Evolutionary conservation across 2,888 invertebrate genomes (phyloP).

Genomic region (Mechanitis messenoides): DNA sequence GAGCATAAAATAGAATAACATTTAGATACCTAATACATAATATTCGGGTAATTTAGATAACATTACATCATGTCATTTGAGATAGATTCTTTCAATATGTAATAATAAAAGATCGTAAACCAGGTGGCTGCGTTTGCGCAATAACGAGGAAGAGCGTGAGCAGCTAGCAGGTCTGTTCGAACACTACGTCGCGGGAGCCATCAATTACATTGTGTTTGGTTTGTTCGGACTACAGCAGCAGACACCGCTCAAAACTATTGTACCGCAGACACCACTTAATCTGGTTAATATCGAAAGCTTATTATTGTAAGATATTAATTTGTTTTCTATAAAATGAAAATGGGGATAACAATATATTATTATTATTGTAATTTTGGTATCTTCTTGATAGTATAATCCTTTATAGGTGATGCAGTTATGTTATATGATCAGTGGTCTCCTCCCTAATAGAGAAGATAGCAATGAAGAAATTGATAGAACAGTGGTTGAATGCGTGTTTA

Average conservation of each 20-base stretch:
- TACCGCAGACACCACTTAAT: constrained; percentile 90
- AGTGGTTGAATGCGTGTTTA: constrained; percentile 83
- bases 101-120: too few species aligned
- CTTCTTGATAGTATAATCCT: neutral
- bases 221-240: constrained; percentile 83
- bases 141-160: constrained; percentile 70
- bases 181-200: constrained; percentile 83
- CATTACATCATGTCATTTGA: too few species aligned
- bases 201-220: constrained; percentile 85
- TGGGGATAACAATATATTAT: too few species aligned
- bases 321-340: too few species aligned
- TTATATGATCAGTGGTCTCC: constrained; percentile 85
- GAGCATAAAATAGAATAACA: too few species aligned
- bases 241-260: constrained; percentile 85
- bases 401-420: constrained; percentile 86
- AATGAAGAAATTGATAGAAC: constrained; percentile 71
- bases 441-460: constrained; percentile 73
- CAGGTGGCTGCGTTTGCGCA: constrained; percentile 81
- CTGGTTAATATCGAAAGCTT: constrained; percentile 73
- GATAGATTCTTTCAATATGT: too few species aligned
- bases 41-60: too few species aligned
- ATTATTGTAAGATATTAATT: too few species aligned
- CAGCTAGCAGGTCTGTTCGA: constrained; percentile 80
- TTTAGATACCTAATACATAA: too few species aligned
- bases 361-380: too few species aligned